Evolutionary conservation across 2,113 vertebrate genomes (phyloP), one percentile per base, ranked within the genome.

Genomic region (Mustela nigripes): DNA sequence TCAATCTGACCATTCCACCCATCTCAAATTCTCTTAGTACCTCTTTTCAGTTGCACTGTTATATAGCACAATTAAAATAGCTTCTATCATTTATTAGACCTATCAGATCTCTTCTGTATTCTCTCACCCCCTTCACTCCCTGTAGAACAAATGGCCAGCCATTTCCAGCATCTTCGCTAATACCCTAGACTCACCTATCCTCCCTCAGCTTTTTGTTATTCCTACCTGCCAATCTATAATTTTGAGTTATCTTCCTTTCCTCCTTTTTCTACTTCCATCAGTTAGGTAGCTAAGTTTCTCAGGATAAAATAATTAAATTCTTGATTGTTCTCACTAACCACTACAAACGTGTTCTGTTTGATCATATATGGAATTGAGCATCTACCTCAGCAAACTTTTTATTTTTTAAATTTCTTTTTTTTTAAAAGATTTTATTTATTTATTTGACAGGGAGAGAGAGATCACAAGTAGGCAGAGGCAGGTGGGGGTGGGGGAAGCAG

Each of bases 241-340:
- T 90, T 26, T 82, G 42, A 88, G 39, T 81, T 65, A 63, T 78
- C 22, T 50, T 86, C 48, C 81, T 74, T 42, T 62, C 45, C 19
- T 89, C 33, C 21, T 92, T 89, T 84, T 91, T 78, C 58, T 93
- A 42, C 42, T 65, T 94, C 18, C 28, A 74, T 73, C 21, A 80
- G 48, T 21, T 80, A n/a, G 56, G 22, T 84, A 79, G 62, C 56
- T 89, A 80, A 80, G 21, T 3, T 80, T 60, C 82, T 92, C 62
- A 60, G 62, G n/a, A 80, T 85, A 79, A 79, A 71, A 89, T 92
- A 31, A 89, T 58, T 91, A 71, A 63, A 84, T 73, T 76, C 92
- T 92, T 79, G 69, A 63, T 71, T 91, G 24, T 56, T 83, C 62
- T 92, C 73, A 69, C 21, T 86, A 86, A 39, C 7, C 26, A 91